A percentile compares a stretch with the other conserved stretches of the same genome.
Conservation (phyloP, 2,888 invertebrate genomes). For the Esperia sulphurella region DNA sequence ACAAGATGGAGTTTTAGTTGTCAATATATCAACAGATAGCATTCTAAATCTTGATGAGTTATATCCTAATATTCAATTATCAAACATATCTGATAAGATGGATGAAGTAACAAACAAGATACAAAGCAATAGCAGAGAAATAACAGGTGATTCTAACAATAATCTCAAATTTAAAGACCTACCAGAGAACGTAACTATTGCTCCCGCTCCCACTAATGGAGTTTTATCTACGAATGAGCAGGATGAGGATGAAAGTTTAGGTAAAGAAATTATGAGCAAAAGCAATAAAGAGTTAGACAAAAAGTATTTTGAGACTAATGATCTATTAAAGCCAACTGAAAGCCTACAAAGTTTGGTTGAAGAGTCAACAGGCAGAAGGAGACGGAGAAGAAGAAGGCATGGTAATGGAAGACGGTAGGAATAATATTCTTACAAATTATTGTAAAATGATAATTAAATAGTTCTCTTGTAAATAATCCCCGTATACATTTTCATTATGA, state of each 20-base stretch:
- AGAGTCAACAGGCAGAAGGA: conserved; percentile 38
- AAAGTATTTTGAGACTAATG: conserved; percentile 12
- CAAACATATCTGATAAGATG: conserved; percentile 60
- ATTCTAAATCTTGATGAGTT: conserved; percentile 69
- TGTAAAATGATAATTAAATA: too few relatives aligned
- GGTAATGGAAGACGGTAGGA: conserved; percentile 67
- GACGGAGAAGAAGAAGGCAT: conserved; percentile 57
- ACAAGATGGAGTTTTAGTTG: conserved; percentile 72
- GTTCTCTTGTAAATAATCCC: too few relatives aligned
- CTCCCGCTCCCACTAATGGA: conserved; percentile 70
- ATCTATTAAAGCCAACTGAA: conserved; percentile 60
- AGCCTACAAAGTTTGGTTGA: conserved; percentile 60
- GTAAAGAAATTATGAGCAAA: conserved; percentile 42
- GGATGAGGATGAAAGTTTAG: conserved; percentile 39
- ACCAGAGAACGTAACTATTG: conserved; percentile 67
- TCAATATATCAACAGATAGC: conserved; percentile 67
- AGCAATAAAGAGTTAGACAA: conserved; percentile 27
- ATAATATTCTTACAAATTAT: background rate
- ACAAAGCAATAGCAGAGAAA: conserved; percentile 76
- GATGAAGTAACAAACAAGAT: conserved; percentile 76
- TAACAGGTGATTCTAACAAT: conserved; percentile 71
- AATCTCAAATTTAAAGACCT: conserved; percentile 64
- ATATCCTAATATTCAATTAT: conserved; percentile 58
- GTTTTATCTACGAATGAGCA: conserved; percentile 58
- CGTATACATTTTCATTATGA: too few relatives aligned